Conservation (phyloP, 1,140 invertebrate genomes). For the Holcopasites calliopsidis region DNA sequence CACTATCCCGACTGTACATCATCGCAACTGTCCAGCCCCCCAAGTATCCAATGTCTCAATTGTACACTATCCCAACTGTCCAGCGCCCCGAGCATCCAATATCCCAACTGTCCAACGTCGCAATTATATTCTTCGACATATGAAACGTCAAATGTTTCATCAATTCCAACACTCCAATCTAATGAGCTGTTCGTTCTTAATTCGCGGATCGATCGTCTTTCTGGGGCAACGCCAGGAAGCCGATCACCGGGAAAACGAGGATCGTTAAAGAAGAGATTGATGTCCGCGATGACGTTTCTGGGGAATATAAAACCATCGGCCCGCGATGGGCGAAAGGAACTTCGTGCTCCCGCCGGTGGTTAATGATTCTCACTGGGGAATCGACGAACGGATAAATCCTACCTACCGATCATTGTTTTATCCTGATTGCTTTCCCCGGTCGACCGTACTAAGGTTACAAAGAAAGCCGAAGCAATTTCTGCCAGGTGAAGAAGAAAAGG, state of each 20-base stretch:
- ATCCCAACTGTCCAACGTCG: too few relatives aligned
- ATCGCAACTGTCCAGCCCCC: too few relatives aligned
- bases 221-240: neutral
- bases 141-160: too few relatives aligned
- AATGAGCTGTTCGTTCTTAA: conserved; percentile 20
- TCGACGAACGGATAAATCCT: conserved; percentile 17
- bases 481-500: neutral
- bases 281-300: conserved; percentile 21
- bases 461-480: conserved; percentile 7
- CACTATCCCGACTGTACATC: too few relatives aligned
- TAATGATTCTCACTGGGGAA: conserved; percentile 21
- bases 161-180: too few relatives aligned
- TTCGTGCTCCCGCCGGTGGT: neutral
- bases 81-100: too few relatives aligned
- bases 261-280: conserved; percentile 22
- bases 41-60: too few relatives aligned
- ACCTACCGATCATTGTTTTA: conserved; percentile 23
- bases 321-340: neutral
- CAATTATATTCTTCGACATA: too few relatives aligned
- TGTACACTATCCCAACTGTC: too few relatives aligned
- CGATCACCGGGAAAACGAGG: conserved; percentile 26
- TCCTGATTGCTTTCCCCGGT: neutral
- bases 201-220: conserved; percentile 28
- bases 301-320: conserved; percentile 26
- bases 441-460: too few relatives aligned